Percentiles rank a stretch among this genome's conserved stretches.
Evolutionary conservation across 2,797 vertebrate genomes (phyloP).

Genomic region (Delichon dasypus): DNA sequence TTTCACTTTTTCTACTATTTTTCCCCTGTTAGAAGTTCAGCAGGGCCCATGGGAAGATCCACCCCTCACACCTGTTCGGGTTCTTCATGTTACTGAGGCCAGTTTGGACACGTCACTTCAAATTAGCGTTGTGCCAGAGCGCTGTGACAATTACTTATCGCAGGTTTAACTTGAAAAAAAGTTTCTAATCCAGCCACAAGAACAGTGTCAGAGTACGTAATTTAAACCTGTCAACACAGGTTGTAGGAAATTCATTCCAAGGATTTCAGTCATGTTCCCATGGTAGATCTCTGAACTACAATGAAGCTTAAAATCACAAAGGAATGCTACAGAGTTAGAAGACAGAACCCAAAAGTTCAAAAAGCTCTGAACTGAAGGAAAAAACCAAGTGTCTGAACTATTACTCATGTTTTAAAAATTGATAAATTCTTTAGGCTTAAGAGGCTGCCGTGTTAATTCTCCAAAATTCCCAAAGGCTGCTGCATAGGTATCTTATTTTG

Average conservation of each 20-base stretch:
- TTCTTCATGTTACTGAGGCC: conserved; percentile 81
- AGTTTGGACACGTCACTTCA: conserved; percentile 81
- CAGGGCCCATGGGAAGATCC: conserved; percentile 78
- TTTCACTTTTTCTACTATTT: conserved; percentile 85
- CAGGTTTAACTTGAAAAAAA: conserved; percentile 80
- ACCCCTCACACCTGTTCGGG: conserved; percentile 88
- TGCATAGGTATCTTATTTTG: background rate
- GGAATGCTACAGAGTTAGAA: conserved; percentile 35
- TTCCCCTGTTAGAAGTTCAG: conserved; percentile 83
- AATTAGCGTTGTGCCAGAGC: conserved; percentile 78
- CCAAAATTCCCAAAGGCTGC: background rate
- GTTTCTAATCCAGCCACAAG: conserved; percentile 82
- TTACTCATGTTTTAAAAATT: background rate
- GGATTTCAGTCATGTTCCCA: conserved; percentile 68
- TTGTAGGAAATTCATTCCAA: conserved; percentile 69
- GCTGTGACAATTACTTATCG: conserved; percentile 85
- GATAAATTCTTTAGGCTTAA: background rate
- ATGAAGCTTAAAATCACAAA: conserved; percentile 57
- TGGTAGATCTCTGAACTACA: conserved; percentile 40
- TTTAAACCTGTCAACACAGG: conserved; percentile 79
- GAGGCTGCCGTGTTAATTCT: background rate
- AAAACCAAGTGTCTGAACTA: background rate
- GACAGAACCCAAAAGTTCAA: background rate
- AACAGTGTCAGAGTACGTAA: conserved; percentile 81
- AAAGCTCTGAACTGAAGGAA: background rate